Base-by-base conservation (phyloP, 2,888 invertebrate genomes). In the Keiferia lycopersicella region DNA sequence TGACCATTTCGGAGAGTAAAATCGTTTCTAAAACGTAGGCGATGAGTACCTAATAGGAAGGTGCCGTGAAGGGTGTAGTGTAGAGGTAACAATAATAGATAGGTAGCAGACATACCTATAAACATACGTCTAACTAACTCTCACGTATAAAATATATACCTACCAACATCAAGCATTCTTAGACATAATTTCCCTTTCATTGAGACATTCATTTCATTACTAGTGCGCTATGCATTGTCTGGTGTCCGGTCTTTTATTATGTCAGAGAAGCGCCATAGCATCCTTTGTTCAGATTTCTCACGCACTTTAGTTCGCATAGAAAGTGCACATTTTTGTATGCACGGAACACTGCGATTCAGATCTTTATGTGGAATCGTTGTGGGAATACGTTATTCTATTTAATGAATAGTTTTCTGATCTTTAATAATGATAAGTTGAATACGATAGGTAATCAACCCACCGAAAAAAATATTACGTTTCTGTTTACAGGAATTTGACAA, bases 211-310 rank as follows among this genome's bases (percentile, higher is more conserved):
- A 64, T 64, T 66, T 53, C 62, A 53, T 41, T 57, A 51, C 50
- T 48, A 66, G 34, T 59, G 53, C 62, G 56, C 61, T 57, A 58
- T 38, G 58, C 14, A 58, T 58, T 64, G 59, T 63, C 41, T 61
- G 12, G 10, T 61, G 61, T 51, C 63, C 57, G 60, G 62, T 38
- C 51, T 38, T 61, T 18, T 60, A 65, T 59, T 59, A 62, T 65
- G 65, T 62, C 62, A 45, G 63, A 26, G 45, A 45, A 16, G n/a
- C 45, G 16, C 45, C 45, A 41, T 45, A 45, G n/a, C 2, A 45
- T 45, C 45, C 50, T 65, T 65, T 66, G 66, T 68, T 60, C 50
- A 20, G 39, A 16, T 57, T 65, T 68, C 60, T 53, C 64, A 62
- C 62, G 62, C 51, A 26, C 50, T 45, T 64, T 62, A 34, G 57